Base-by-base conservation (phyloP, 2,888 invertebrate species). In the Girardia tigrina region DNA sequence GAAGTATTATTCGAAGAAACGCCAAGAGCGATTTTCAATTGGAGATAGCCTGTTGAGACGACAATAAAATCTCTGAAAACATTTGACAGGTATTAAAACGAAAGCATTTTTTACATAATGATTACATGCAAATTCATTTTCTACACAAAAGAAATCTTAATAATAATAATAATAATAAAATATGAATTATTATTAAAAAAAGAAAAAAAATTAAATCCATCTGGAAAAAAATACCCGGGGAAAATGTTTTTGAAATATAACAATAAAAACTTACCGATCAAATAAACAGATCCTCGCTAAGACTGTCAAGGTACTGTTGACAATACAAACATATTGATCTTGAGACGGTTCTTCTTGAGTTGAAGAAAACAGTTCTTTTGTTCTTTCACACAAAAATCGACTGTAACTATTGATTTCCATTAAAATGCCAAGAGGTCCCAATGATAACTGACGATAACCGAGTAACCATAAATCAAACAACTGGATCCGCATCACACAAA, bases 41-140 rank as follows among this genome's bases (percentile, higher is more conserved):
- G 56, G n/a, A n/a, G n/a, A 56, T 12, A 56, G 56, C 56, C 56
- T 56, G 56, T 56, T 56, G 56, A 56, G 56, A n/a, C 23, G 56
- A 56, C 56, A 56, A 56, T 56, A 56, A 56, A 56, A 56, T 56
- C 56, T 56, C 56, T 56, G 56, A 56, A 56, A 56, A 56, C 56
- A 56, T 56, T 56, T 4, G 56, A 56, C 56, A 56, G 56, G 23
- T 56, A 56, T 56, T 56, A 56, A 56, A 56, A 23, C 23, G 56
- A 56, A 56, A 56, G 4, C 56, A 56, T 8, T 56, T 56, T 56
- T 20, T 23, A 56, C n/a, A 56, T 56, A 23, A 56, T 20, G 56
- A n/a, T n/a, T n/a, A n/a, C 56, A 56, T 56, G 56, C 56, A 56
- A 56, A 56, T 20, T 56, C 56, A 56, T n/a, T 6, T 16, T 56